Conservation (phyloP, 1,140 invertebrate genomes). For the Neodiprion virginianus region DNA sequence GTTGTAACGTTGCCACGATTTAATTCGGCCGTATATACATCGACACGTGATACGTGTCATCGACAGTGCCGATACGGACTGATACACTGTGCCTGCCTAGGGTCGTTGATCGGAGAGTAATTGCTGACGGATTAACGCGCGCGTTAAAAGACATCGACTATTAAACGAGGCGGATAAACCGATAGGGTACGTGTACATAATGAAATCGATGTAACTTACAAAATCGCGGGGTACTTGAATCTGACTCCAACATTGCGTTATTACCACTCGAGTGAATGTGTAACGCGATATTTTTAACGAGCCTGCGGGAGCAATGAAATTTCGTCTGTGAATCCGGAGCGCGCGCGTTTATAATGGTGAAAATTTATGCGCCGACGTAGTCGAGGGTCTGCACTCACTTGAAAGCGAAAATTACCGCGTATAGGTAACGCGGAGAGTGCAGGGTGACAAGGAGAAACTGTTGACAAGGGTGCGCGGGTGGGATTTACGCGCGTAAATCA, state of each 20-base stretch:
- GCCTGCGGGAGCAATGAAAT: background rate
- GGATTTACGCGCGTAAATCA: background rate
- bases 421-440: background rate
- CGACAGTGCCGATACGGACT: background rate
- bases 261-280: background rate
- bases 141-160: background rate
- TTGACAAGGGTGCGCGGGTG: no score
- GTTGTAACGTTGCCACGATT: no score
- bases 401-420: background rate
- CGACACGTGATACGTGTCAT: background rate
- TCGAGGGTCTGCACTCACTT: background rate
- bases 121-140: background rate
- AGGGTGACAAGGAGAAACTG: background rate
- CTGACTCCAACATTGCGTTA: background rate
- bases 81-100: background rate
- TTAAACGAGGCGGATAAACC: background rate
- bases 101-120: background rate
- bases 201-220: no score
- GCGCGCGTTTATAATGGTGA: background rate
- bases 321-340: background rate
- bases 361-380: background rate
- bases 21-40: no score
- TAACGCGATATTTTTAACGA: no score
- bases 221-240: no score
- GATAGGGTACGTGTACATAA: background rate